Evolutionary conservation across 2,888 invertebrate species (phyloP), one percentile per base, ranked within the genome.

Genomic region (Lepidocyrtoides sp.): DNA sequence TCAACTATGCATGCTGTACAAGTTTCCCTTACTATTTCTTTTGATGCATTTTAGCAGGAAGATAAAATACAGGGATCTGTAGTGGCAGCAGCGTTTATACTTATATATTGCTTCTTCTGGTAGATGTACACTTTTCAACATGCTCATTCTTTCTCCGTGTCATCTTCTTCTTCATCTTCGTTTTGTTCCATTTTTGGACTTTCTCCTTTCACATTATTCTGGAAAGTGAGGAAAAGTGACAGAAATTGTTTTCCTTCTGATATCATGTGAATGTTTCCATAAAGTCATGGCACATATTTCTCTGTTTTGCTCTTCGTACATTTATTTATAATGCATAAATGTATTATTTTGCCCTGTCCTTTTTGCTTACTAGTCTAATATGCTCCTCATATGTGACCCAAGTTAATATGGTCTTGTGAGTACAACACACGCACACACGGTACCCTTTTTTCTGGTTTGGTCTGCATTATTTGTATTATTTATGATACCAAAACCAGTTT

Each of bases 171-270:
- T 77, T 86, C 86, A 77, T 86, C 63, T 20, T 63, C n/a, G 75
- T 86, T 72, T 72, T 77, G 77, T 86, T 77, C 77, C 77, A 86
- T 60, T 86, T 57, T 63, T n/a, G 86, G 10, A 32, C 60, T 87
- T 60, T 36, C 44, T 72, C 51, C 51, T 26, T 81, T 66, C 81
- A 14, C 54, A 77, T 79, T 66, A 63, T 48, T 85, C 51, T 77
- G 23, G 66, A 14, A 57, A 88, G 79, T 81, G 54, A 66, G 81
- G 44, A 48, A 79, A 87, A 79, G 81, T 88, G 79, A 81, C 88
- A 88, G 81, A 88, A 88, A 88, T 81, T 81, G 79, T 81, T 86
- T 86, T 86, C 54, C 84, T 84, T 69, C 69, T 69, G 57, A 72
- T 72, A 72, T 41, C 14, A 51, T 51, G 51, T 77, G 51, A 51